A percentile compares a stretch with the other conserved stretches of the same genome.
Conservation (phyloP, 1,140 invertebrate species). For the Ctenoplectra terminalis region DNA sequence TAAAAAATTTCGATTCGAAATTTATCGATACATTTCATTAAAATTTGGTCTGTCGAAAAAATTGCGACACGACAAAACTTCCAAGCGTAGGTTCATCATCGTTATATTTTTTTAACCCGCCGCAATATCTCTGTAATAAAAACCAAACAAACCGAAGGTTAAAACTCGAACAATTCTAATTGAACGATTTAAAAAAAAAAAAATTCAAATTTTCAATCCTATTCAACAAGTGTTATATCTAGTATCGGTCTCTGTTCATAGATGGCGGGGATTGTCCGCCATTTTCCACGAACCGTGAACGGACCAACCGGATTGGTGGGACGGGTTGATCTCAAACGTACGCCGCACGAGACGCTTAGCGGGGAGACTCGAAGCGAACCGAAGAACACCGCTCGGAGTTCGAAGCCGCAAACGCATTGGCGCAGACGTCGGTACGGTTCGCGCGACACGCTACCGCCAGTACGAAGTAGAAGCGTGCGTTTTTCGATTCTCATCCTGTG, state of each 20-base stretch:
- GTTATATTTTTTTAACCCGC: too few relatives aligned
- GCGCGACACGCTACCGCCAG: conserved; percentile 33
- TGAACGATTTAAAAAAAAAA: too few relatives aligned
- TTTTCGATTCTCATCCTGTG: conserved; percentile 10
- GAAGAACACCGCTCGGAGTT: conserved; percentile 42
- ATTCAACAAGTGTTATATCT: not conserved
- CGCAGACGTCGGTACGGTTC: conserved; percentile 49
- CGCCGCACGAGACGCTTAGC: not conserved
- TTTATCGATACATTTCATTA: too few relatives aligned
- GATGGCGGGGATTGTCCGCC: not conserved
- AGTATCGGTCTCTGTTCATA: not conserved
- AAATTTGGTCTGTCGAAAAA: too few relatives aligned
- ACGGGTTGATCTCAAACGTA: not conserved
- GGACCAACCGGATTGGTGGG: too few relatives aligned
- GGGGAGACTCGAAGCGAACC: not conserved
- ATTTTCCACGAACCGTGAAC: too few relatives aligned
- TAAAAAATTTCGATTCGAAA: too few relatives aligned
- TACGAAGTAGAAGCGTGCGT: conserved; percentile 29
- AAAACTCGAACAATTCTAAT: not conserved
- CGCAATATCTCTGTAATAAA: too few relatives aligned
- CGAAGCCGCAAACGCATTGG: conserved; percentile 52
- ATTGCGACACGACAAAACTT: too few relatives aligned
- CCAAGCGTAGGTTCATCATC: too few relatives aligned
- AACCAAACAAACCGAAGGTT: not conserved
- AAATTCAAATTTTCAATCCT: not conserved